Conservation (phyloP, 2,888 invertebrate genomes). For the Xanthorhoe spadicearia region DNA sequence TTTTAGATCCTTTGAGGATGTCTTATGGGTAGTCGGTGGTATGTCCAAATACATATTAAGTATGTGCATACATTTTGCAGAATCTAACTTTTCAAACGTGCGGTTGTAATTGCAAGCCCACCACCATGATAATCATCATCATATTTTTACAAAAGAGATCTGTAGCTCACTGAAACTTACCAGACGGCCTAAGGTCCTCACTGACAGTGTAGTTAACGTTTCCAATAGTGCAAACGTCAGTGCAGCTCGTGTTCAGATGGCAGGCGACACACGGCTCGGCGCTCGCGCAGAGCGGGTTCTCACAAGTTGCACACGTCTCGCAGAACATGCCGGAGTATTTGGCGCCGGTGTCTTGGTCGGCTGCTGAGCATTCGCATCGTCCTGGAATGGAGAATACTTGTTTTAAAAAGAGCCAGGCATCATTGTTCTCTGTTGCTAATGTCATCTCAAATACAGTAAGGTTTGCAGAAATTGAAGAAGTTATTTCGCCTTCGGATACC, state of each 20-base stretch:
- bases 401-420: background rate
- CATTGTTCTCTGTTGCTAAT: too few relatives aligned
- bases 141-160: too few relatives aligned
- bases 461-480: too few relatives aligned
- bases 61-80: too few relatives aligned
- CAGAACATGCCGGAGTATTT: slow-evolving; percentile 79
- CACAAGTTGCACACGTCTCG: slow-evolving; percentile 79
- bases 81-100: too few relatives aligned
- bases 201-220: slow-evolving; percentile 70
- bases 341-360: slow-evolving; percentile 53
- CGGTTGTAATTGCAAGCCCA: too few relatives aligned
- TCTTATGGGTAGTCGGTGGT: too few relatives aligned
- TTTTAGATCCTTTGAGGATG: too few relatives aligned
- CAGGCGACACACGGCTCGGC: slow-evolving; percentile 79
- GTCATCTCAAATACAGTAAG: too few relatives aligned
- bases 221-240: slow-evolving; percentile 63
- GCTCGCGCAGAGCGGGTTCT: slow-evolving; percentile 77
- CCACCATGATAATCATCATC: too few relatives aligned
- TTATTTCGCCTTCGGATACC: too few relatives aligned
- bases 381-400: slow-evolving; percentile 54
- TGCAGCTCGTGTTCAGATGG: slow-evolving; percentile 66
- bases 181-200: slow-evolving; percentile 50
- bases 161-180: slow-evolving; percentile 40
- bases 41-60: too few relatives aligned
- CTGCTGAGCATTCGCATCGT: slow-evolving; percentile 65